phyloP scores from a whole-genome alignment of 2,888 invertebrate species.

The Spisula subtruncata region DNA sequence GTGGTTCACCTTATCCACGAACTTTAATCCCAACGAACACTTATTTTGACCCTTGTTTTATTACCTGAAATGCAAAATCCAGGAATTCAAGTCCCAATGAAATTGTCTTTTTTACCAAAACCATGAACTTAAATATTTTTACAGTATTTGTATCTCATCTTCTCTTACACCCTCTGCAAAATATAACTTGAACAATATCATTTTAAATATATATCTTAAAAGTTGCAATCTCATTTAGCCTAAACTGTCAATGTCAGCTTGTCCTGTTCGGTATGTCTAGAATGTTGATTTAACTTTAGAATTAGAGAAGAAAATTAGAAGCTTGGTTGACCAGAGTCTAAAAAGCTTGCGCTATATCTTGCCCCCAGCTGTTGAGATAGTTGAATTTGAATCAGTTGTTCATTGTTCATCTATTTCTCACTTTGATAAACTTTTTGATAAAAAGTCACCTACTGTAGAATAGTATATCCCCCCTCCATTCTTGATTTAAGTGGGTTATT shows the following conservation, averaged over 20 bases:
- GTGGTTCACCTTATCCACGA: too few species aligned
- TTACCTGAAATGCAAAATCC: too few species aligned
- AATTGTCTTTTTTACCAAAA: too few species aligned
- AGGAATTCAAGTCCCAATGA: too few species aligned
- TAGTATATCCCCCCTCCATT: too few species aligned
- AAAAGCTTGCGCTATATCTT: background rate
- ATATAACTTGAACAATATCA: background rate
- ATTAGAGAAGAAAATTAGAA: slow-evolving; percentile 2
- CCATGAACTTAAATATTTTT: too few species aligned
- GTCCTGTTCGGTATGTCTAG: background rate
- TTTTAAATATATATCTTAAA: background rate
- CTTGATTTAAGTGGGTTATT: too few species aligned
- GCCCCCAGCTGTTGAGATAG: background rate
- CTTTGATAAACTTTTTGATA: background rate
- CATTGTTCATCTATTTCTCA: background rate
- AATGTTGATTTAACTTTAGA: background rate
- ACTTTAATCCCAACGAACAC: too few species aligned
- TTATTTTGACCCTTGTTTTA: too few species aligned
- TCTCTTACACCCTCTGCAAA: background rate
- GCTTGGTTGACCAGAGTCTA: background rate
- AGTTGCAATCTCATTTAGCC: background rate
- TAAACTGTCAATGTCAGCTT: background rate
- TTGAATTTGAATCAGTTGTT: background rate
- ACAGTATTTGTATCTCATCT: too few species aligned
- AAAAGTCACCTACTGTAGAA: background rate